Conservation (phyloP, 2,797 vertebrate species). For the Gobio occitaniae region DNA sequence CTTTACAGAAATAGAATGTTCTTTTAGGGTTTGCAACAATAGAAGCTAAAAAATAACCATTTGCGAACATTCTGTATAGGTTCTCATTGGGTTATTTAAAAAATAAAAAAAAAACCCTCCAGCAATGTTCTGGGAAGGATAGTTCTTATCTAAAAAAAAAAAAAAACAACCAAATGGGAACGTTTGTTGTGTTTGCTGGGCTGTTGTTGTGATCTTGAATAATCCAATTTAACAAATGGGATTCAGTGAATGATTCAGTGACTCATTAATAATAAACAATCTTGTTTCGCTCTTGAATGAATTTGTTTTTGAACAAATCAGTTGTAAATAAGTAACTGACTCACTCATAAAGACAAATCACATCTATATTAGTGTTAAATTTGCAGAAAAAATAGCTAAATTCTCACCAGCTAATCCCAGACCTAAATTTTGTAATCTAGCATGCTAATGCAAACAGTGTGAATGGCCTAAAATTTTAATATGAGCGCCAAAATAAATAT, state of each 20-base stretch:
- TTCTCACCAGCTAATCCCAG: neutral
- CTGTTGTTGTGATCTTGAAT: too few species aligned
- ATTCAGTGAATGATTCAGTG: neutral
- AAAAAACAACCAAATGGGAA: neutral
- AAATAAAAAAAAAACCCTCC: too few species aligned
- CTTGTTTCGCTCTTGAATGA: neutral
- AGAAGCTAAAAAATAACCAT: too few species aligned
- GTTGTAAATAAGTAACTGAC: neutral
- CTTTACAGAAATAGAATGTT: too few species aligned
- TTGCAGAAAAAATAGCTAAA: neutral
- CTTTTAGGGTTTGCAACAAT: too few species aligned
- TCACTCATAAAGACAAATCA: neutral
- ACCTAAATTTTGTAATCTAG: neutral
- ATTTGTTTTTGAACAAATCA: neutral
- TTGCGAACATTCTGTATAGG: too few species aligned
- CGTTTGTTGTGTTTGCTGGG: too few species aligned
- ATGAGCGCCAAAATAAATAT: neutral
- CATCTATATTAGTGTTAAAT: neutral
- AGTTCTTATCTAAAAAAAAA: too few species aligned
- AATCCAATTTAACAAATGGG: neutral
- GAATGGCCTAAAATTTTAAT: neutral
- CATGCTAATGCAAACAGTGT: neutral
- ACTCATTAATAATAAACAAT: neutral
- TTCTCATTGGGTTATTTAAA: too few species aligned
- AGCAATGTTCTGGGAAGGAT: neutral